Conservation (phyloP, 2,113 vertebrate species). For the Ceyx margarethae region DNA sequence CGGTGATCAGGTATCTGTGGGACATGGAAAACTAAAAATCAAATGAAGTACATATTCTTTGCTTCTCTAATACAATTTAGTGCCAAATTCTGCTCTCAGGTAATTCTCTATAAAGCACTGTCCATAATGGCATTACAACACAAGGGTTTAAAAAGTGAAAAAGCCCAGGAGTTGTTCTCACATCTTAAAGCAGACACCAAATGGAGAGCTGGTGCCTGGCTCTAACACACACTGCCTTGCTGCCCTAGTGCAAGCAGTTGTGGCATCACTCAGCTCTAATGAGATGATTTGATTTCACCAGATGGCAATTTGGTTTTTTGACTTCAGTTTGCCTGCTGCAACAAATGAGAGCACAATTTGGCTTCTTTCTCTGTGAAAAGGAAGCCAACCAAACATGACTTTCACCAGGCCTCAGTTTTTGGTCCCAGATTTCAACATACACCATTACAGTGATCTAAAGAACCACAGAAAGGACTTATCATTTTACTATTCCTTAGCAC, state of each 20-base stretch:
- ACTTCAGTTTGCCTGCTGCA: neutral
- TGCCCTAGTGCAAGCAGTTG: neutral
- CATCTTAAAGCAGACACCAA: neutral
- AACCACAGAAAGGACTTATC: conserved; percentile 35
- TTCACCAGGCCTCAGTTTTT: conserved; percentile 14
- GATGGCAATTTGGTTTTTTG: neutral
- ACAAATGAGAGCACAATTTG: conserved; percentile 57
- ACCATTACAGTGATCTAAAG: conserved; percentile 46
- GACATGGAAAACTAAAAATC: conserved; percentile 51
- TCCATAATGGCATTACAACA: neutral
- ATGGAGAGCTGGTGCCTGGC: neutral
- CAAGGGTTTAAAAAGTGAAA: neutral
- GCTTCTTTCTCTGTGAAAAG: neutral
- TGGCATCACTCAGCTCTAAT: neutral
- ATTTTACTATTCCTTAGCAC: conserved; percentile 46
- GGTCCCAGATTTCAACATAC: conserved; percentile 31
- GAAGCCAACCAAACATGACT: conserved; percentile 34
- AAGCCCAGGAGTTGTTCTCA: neutral
- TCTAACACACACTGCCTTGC: fast-evolving
- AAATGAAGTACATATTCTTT: conserved; percentile 27
- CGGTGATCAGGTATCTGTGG: conserved; percentile 45
- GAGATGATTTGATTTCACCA: neutral
- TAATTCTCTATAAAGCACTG: neutral
- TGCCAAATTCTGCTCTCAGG: conserved; percentile 58
- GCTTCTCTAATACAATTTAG: neutral